Base-by-base conservation (phyloP, 2,797 vertebrate species). In the Lepidocolaptes lacrymiger region DNA sequence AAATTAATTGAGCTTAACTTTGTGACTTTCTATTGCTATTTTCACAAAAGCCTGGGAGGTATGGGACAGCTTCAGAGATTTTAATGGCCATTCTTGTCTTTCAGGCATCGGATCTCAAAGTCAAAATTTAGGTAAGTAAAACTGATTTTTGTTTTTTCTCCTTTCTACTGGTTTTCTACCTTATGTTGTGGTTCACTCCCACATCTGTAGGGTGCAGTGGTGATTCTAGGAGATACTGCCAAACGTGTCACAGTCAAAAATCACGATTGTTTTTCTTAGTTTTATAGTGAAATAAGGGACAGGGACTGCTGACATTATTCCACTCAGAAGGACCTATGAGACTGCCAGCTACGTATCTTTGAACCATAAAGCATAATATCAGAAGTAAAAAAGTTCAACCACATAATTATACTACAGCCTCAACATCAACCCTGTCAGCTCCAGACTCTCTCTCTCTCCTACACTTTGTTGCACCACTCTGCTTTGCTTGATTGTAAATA, bases 61-160 rank as follows among this genome's bases (percentile, higher is more conserved):
- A 37, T 43, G 78, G 68, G 49, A 54, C 54, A 88, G 51, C 36
- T 83, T 93, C 83, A 68, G 66, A 96, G 75, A 88, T 2, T 43
- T 93, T 96, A 95, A 96, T 72, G 67, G 43, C 89, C 89, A 80
- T 79, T 99, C 98, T 99, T 99, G 96, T 99, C 97, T 99, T 99
- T 98, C 99, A 99, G 99, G 98, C 99, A 99, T 98, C 99, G 99
- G 98, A 99, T 99, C 98, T 99, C 99, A 98, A 99, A 99, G 98
- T 99, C 99, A 93, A 99, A 99, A 97, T 99, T 99, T 98, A 99
- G 99, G 99, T 99, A 98, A 99, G 99, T 99, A 98, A 95, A 64
- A 59, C 6, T 21, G 30, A 8, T 6, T 48, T 76, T 17, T 39
- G 12, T 12, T 88, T 86, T 84, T 63, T 30, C 27, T 77, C 23